Base-by-base conservation (phyloP, 2,797 vertebrate genomes). In the Euthynnus affinis region DNA sequence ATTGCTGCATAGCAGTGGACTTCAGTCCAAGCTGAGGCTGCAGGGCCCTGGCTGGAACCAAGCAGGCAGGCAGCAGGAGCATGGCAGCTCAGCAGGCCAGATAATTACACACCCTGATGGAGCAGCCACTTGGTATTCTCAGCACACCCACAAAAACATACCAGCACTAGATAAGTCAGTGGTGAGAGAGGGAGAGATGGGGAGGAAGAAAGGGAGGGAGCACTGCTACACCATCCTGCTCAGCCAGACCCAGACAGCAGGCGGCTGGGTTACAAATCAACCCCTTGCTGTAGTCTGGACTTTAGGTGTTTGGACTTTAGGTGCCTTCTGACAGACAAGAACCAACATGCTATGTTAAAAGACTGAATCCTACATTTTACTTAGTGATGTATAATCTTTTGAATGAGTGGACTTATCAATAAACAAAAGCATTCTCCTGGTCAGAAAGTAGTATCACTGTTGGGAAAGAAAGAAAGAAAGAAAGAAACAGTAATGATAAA, bases 121-220 rank as follows among this genome's bases (percentile, higher is more conserved):
- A 83, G 77, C 74, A 79, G 81, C 83, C 86, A 89, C 91, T 96
- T 94, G 88, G 87, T 94, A 95, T 95, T 95, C 94, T 89, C 88
- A 83, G 87, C 94, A 94, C 93, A 92, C 20, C 80, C 72, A 64
- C 77, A 81, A 90, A 93, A 93, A 93, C 91, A 94, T 89, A 92
- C 85, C 83, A 83, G 82, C 89, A 83, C 70, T 66, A 84, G 89
- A 90, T 87, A 91, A 89, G 89, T 80, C 77, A 63, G 69, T 9
- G 66, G 78, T 59, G 66, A 76, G 75, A 79, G 71, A 71, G 51
- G 10, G 59, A 78, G 76, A 68, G 29, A 34, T 3, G 18, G 46
- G 1, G 74, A 72, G 63, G 58, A 22, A 76, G 32, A 65, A 61
- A 64, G 42, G 25, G 44, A 69, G 40, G 40, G 42, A 73, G 68